Conservation (phyloP, 2,888 invertebrate genomes). For the Nephrocerus scutellatus region DNA sequence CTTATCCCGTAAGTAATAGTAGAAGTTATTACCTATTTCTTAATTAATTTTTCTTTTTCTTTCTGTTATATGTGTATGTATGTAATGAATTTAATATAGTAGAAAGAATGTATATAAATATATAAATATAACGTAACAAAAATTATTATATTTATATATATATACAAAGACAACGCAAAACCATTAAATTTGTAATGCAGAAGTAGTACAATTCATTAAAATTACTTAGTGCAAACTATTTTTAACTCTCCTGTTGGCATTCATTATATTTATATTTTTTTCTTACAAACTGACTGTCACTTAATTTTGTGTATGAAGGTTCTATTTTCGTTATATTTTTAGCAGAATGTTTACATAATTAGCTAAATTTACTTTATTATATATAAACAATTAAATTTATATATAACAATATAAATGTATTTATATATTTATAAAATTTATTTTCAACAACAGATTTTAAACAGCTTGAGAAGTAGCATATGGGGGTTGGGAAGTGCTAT, state of each 20-base stretch:
- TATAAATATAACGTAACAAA: constrained; percentile 4
- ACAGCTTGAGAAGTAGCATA: constrained; percentile 48
- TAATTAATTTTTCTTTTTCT: constrained; percentile 28
- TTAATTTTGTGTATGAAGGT: constrained; percentile 18
- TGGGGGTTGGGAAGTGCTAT: constrained; percentile 46
- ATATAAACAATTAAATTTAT: constrained; percentile 24
- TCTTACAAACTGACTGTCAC: constrained; percentile 18
- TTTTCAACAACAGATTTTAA: constrained; percentile 34
- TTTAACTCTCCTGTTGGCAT: constrained; percentile 16
- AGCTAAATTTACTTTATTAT: constrained; percentile 28
- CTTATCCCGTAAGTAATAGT: constrained; percentile 30
- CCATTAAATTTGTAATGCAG: neutral
- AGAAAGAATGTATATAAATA: constrained; percentile 11
- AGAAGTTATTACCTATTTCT: constrained; percentile 31
- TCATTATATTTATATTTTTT: constrained; percentile 21
- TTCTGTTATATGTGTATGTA: constrained; percentile 20
- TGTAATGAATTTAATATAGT: constrained; percentile 9
- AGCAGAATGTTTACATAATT: constrained; percentile 24
- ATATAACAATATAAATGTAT: constrained; percentile 19
- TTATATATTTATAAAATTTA: constrained; percentile 20
- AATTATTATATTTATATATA: constrained; percentile 8
- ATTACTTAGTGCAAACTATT: no score
- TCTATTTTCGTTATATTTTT: constrained; percentile 23
- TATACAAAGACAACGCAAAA: constrained; percentile 9
- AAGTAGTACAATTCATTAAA: constrained; percentile 4